A percentile compares a stretch with the other conserved stretches of the same genome.
These are phyloP conservation scores for Dascillus cervinus DNA, from an alignment of 2,888 invertebrate species.

Conservation along the genomic window DNA sequence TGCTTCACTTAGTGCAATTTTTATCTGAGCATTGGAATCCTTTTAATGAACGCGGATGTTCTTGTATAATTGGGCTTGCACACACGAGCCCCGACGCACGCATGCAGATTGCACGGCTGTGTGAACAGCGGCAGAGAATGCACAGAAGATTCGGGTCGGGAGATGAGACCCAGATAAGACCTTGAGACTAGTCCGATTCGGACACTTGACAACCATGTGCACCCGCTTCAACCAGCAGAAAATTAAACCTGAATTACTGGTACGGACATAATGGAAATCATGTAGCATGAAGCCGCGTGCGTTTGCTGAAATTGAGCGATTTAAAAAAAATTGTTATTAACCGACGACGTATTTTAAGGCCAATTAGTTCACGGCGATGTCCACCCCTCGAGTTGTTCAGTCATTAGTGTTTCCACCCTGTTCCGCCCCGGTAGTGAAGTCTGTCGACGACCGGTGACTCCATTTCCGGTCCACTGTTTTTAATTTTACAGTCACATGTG, in stretches of 20 bases:
- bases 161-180: slow-evolving; percentile 12
- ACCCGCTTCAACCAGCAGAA: slow-evolving; percentile 12
- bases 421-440: slow-evolving; percentile 17
- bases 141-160: slow-evolving; percentile 12
- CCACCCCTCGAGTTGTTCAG: slow-evolving; percentile 19
- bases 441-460: slow-evolving; percentile 20
- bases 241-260: slow-evolving; percentile 6
- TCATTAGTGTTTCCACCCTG: slow-evolving; percentile 21
- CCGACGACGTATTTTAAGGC: slow-evolving; percentile 7
- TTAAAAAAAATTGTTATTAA: too few species aligned
- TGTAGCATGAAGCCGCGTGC: not conserved
- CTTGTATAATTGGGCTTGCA: slow-evolving; percentile 18
- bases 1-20: too few species aligned
- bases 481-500: slow-evolving; percentile 12
- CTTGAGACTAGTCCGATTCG: slow-evolving; percentile 9
- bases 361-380: slow-evolving; percentile 21
- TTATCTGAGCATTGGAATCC: slow-evolving; percentile 9
- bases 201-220: slow-evolving; percentile 16
- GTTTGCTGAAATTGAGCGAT: too few species aligned
- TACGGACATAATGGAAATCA: not conserved
- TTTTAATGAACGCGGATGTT: slow-evolving; percentile 22
- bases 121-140: slow-evolving; percentile 14
- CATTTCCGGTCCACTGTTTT: slow-evolving; percentile 18
- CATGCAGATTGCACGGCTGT: slow-evolving; percentile 16
- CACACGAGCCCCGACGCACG: slow-evolving; percentile 14